Base-by-base conservation (phyloP, 2,113 vertebrate genomes). In the Alaudala cheleensis region DNA sequence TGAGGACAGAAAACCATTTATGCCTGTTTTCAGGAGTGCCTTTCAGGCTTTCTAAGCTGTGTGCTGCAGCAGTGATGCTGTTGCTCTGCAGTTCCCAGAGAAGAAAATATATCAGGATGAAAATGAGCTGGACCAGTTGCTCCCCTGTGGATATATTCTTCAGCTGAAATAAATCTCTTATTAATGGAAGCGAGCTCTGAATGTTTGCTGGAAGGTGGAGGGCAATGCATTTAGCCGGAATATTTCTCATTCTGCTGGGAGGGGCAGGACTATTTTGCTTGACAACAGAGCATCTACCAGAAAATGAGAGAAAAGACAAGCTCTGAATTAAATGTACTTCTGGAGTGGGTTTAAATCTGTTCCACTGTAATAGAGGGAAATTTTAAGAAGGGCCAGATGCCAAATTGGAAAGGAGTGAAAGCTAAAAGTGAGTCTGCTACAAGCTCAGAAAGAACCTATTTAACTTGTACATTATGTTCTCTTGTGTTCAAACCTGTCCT, bases 341-440 rank as follows among this genome's bases (percentile, higher is more conserved):
- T 92, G 79, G 40, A 95, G 53, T 57, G 64, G 28, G 53, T 93
- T 92, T 94, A 88, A 92, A 90, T 95, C 64, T 95, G 72, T 88
- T 97, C 37, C 26, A 20, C 67, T 65, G 69, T 81, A 88, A 67
- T 5, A 79, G 72, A 80, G 37, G 21, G 67, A 86, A 92, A 93
- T 81, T 96, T 95, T 90, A 81, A 92, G 90, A 74, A 93, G 72
- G 85, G 80, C 71, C 23, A 78, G 85, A 49, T 86, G 93, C 86
- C 93, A 96, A 90, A 94, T 61, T 95, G 81, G 80, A 93, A 93
- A 86, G 81, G 86, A 94, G 86, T 78, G 81, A 91, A 90, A 91
- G 72, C 69, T 93, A 64, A 78, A 29, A 94, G 44, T 2, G 9
- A 93, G 40, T 42, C 70, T 86, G 67, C 49, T 92, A 89, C 89